Evolutionary conservation across 2,113 vertebrate genomes (phyloP), one percentile per base, ranked within the genome.

Genomic region (Spheniscus mendiculus): DNA sequence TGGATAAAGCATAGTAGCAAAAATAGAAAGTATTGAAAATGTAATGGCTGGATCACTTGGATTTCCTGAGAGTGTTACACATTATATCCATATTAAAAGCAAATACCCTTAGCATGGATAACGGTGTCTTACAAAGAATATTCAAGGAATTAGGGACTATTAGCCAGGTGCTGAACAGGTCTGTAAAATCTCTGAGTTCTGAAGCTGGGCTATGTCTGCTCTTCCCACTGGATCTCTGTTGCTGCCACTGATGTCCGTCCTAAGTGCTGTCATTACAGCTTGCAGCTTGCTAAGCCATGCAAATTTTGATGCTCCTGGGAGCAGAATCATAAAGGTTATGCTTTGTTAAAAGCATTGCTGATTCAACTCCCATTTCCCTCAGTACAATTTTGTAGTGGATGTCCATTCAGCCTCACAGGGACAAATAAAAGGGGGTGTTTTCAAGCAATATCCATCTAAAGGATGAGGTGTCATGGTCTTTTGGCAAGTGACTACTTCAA

Each of bases 361-460:
- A 98, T 96, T 98, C 94, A 97, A 95, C 47, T 96, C 70, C 90
- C 83, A 80, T 91, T 98, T 96, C 77, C 70, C 92, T 95, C 40
- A 56, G 62, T 67, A 87, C 65, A 92, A 71, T 78, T 97, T 95
- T 94, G 73, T 58, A 83, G 89, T 58, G 72, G 65, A 82, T 95
- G 89, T 89, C 91, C 72, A 8, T 91, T 97, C 89, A 94, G 44
- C 84, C 65, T 93, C 94, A 87, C 40, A 93, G 79, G 77, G 81
- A 95, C 71, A 96, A 97, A 96, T 56, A 84, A 98, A 91, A 93
- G 23, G 27, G 27, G 20, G 23, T 82, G 45, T 93, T 98, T 97
- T 97, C 65, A 93, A 97, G 80, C 67, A 95, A 82, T n/a, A 96
- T 61, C 67, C 21, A 32, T 95, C 89, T 87, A 97, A 96, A 20